Base-by-base conservation (phyloP, 1,140 invertebrate species). In the Caenorhabditis latens region DNA sequence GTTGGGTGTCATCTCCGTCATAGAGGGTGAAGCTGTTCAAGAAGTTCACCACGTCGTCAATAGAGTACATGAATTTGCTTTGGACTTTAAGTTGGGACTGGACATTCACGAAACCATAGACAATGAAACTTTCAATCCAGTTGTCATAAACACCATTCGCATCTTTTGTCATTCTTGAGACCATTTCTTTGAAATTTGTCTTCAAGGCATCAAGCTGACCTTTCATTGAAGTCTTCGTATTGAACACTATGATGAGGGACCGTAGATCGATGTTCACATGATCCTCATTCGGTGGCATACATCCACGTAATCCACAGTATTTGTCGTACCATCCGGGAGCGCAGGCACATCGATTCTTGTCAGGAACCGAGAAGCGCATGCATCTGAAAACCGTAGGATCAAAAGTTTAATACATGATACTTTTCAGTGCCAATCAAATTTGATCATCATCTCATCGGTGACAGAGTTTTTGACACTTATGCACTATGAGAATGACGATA, bases 151-250 rank as follows among this genome's bases (percentile, higher is more conserved):
- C 50, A 16, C 16, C 50, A 14, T 11, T 50, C 3, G 4, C 4
- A 4, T 40, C 40, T 32, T 21, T 58, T 21, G 57, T n/a, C n/a
- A 75, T n/a, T 48, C 19, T 43, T 5, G 67, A 75, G 19, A 75
- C 16, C 67, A 75, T 75, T 19, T 75, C 67, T 16, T 75, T 75
- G 67, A 75, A 75, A 48, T 75, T 75, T 16, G 14, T 46, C 46
- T 75, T 75, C 67, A 75, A 48, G 13, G 67, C 9, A 19, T 75
- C 67, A 6, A 75, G 46, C n/a, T 75, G 67, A 19, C 16, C 3
- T 13, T 75, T 75, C 67, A 75, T 75, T n/a, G 67, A 46, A n/a
- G 67, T 75, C 19, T 75, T 75, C 19, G 43, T 75, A 75, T 75
- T 75, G 16, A 75, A 75, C 14, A 75, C 67, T 19, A 75, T 46